These are phyloP conservation scores for Chrysochloris asiatica DNA, from an alignment of 2,113 vertebrate species.

Conservation along the genomic window DNA sequence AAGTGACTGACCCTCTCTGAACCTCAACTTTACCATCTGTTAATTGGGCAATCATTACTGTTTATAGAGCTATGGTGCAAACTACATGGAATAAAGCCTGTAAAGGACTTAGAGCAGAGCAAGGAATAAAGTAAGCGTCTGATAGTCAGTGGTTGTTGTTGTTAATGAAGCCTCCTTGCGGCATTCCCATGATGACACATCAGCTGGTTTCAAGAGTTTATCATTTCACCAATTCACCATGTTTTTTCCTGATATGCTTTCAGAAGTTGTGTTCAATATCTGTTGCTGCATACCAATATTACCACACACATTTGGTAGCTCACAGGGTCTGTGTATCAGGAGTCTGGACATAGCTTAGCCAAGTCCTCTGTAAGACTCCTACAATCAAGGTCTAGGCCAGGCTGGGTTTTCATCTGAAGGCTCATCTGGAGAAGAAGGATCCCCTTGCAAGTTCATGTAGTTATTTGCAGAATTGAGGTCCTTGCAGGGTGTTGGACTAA, in stretches of 20 bases:
- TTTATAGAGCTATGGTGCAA: not conserved
- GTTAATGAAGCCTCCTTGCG: accelerated
- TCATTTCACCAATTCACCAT: not conserved
- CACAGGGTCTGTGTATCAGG: not conserved
- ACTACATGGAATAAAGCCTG: not conserved
- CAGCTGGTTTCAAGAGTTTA: not conserved
- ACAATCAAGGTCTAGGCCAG: accelerated
- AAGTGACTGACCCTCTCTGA: not conserved
- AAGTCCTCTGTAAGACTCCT: not conserved
- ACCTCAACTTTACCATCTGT: not conserved
- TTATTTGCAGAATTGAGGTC: not conserved
- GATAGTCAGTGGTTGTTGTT: accelerated
- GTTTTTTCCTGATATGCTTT: too few relatives aligned
- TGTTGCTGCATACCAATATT: not conserved
- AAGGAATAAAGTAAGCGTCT: too few relatives aligned
- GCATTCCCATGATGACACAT: accelerated
- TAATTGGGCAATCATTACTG: not conserved
- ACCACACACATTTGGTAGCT: not conserved
- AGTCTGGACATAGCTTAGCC: not conserved
- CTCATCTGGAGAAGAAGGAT: not conserved
- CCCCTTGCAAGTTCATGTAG: not conserved
- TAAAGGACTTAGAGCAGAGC: too few relatives aligned
- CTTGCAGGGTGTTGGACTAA: not conserved
- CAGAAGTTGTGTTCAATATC: not conserved
- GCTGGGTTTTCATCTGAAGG: not conserved